phyloP scores from a whole-genome alignment of 30 jellyfish, hydroid and myxozoan genomes.

The Aurelia aurita region DNA sequence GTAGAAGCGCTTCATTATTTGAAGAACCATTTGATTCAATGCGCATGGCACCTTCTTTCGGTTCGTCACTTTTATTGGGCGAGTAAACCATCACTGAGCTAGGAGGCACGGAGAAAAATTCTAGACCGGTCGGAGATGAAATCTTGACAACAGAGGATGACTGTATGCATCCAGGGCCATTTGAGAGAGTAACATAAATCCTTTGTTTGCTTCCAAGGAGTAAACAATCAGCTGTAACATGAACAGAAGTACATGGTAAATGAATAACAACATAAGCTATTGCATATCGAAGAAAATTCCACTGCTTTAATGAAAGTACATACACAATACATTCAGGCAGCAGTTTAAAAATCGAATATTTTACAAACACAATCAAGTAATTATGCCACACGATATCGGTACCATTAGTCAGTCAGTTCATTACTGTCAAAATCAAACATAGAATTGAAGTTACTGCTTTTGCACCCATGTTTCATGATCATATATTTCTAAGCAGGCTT shows the following conservation, averaged over 20 bases:
- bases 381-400: too few species aligned
- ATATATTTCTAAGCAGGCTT: too few species aligned
- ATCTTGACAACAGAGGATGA: slow-evolving; percentile 74
- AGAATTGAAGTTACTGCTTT: too few species aligned
- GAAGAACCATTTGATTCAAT: slow-evolving; percentile 32
- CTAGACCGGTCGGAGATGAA: slow-evolving; percentile 84
- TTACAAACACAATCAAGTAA: too few species aligned
- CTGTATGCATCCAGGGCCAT: slow-evolving; percentile 89
- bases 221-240: slow-evolving; percentile 58
- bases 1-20: slow-evolving; percentile 48
- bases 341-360: too few species aligned
- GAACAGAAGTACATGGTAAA: neutral
- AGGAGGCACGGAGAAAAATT: slow-evolving; percentile 65
- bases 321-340: too few species aligned
- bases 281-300: too few species aligned
- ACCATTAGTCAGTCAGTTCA: too few species aligned
- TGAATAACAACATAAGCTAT: neutral
- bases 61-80: slow-evolving; percentile 64
- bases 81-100: slow-evolving; percentile 75
- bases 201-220: slow-evolving; percentile 88
- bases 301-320: too few species aligned
- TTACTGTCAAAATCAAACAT: too few species aligned
- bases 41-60: slow-evolving; percentile 81
- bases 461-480: too few species aligned
- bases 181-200: slow-evolving; percentile 80